phyloP scores from a whole-genome alignment of 2,797 vertebrate genomes.

The Scomberomorus guttatus region DNA sequence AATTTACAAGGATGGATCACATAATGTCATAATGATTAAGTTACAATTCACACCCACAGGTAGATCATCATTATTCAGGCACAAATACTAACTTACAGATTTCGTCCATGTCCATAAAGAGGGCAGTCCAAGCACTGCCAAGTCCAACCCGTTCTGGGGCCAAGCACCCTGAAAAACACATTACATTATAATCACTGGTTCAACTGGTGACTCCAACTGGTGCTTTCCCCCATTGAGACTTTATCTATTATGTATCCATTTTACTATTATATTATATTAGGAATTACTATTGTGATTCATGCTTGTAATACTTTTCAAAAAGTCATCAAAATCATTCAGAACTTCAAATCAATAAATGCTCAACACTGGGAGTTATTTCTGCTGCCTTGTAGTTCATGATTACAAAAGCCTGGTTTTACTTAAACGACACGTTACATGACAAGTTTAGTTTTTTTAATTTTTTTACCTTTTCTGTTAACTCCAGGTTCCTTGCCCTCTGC shows the following conservation, averaged over 20 bases:
- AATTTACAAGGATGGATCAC: no score
- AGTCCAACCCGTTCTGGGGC: slow-evolving; percentile 95
- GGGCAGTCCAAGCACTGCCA: slow-evolving; percentile 90
- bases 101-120: slow-evolving; percentile 88
- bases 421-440: no score
- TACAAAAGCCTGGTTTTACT: neutral
- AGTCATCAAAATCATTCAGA: neutral
- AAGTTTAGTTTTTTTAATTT: neutral
- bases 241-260: no score
- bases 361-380: neutral
- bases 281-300: neutral
- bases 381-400: neutral
- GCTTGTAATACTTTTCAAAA: neutral
- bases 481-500: slow-evolving; percentile 92
- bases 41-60: neutral
- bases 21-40: neutral
- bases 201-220: neutral
- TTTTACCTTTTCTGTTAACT: slow-evolving; percentile 95
- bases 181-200: neutral
- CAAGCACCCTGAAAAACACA: slow-evolving; percentile 86
- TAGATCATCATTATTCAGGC: neutral
- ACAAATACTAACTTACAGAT: slow-evolving; percentile 82
- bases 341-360: neutral
- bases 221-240: no score
- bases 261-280: no score